These are phyloP conservation scores for Tridacna crocea DNA, from an alignment of 2,888 invertebrate genomes.

Conservation along the genomic window DNA sequence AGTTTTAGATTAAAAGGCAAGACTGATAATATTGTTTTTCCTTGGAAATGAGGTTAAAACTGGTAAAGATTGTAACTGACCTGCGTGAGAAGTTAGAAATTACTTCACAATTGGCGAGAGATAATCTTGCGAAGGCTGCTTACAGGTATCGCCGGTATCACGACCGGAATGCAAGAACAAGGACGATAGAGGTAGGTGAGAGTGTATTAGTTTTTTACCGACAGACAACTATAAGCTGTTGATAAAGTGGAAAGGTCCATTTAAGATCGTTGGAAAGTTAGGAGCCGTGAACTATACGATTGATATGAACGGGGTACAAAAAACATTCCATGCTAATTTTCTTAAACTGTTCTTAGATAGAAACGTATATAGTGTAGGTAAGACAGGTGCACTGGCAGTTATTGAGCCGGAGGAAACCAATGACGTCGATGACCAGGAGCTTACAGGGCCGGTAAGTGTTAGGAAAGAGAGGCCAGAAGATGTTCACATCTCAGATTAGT, in stretches of 20 bases:
- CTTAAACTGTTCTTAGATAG: conserved; percentile 39
- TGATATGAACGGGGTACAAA: conserved; percentile 32
- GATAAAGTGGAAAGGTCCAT: conserved; percentile 57
- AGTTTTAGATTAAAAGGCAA: too few relatives aligned
- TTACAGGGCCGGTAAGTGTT: not conserved
- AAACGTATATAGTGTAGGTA: too few relatives aligned
- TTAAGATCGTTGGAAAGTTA: conserved; percentile 16
- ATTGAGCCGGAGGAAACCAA: conserved; percentile 8
- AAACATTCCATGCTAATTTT: conserved; percentile 48
- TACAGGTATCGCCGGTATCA: conserved; percentile 43
- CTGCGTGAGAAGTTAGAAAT: conserved; percentile 50
- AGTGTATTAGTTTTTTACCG: conserved; percentile 60
- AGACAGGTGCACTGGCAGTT: not conserved
- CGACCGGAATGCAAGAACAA: conserved; percentile 41
- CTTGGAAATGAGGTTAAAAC: too few relatives aligned
- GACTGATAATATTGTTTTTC: too few relatives aligned
- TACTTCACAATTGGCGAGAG: conserved; percentile 39
- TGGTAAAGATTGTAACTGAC: too few relatives aligned
- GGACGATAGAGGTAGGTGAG: conserved; percentile 50
- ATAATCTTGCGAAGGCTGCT: conserved; percentile 13
- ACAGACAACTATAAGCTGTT: conserved; percentile 63
- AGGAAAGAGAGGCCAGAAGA: conserved; percentile 14
- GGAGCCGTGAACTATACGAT: conserved; percentile 45
- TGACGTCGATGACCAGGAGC: not conserved
- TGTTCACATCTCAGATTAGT: not conserved